Conservation (phyloP, 1,140 invertebrate species). For the Drosophila persimilis region DNA sequence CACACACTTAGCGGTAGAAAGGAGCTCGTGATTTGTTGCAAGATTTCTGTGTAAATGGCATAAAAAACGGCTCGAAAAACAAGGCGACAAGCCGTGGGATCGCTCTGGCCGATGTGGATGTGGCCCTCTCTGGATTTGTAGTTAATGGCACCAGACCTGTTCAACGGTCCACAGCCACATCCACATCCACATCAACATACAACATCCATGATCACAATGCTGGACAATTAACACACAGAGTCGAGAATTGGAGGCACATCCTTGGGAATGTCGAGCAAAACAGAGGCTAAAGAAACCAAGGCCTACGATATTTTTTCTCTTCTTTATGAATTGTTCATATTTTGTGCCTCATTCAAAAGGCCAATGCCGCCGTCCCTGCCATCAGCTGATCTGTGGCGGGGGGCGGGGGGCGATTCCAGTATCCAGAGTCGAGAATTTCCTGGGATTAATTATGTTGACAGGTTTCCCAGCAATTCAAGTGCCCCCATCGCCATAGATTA, state of each 20-base stretch:
- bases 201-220: constrained; percentile 22
- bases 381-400: constrained; percentile 64
- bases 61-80: constrained; percentile 61
- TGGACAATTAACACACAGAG: constrained; percentile 74
- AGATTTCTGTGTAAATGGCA: constrained; percentile 81
- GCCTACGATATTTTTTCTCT: constrained; percentile 50
- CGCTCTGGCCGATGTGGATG: constrained; percentile 33
- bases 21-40: constrained; percentile 76
- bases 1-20: constrained; percentile 38
- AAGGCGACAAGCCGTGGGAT: constrained; percentile 75
- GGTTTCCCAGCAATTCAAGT: constrained; percentile 62
- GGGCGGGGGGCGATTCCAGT: constrained; percentile 2
- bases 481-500: constrained; percentile 11
- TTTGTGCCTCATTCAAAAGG: constrained; percentile 50
- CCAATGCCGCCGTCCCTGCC: constrained; percentile 33
- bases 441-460: constrained; percentile 77
- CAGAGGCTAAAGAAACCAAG: constrained; percentile 47
- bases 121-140: constrained; percentile 21
- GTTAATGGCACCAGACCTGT: constrained; percentile 67
- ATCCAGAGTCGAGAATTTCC: background rate
- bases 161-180: constrained; percentile 19
- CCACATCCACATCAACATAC: constrained; percentile 2
- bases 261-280: constrained; percentile 74
- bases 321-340: constrained; percentile 74
- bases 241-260: constrained; percentile 51